Conservation (phyloP, 2,113 vertebrate species). For the Megaceryle maxima region DNA sequence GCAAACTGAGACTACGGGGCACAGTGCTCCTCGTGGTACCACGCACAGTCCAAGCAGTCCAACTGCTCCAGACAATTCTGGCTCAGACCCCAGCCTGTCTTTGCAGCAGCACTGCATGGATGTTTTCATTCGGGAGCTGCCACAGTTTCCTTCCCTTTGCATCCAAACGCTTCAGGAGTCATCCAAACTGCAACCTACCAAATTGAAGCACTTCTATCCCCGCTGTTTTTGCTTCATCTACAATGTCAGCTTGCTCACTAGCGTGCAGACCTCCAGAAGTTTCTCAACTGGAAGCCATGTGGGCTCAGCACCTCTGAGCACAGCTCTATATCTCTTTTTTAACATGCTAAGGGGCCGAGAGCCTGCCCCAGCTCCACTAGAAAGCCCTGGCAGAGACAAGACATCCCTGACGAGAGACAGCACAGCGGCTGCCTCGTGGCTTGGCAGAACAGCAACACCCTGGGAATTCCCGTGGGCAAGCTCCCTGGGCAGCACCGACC, state of each 20-base stretch:
- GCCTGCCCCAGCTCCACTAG: not conserved
- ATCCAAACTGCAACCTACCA: not conserved
- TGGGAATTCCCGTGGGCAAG: not conserved
- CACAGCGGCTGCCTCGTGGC: accelerated
- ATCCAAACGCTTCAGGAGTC: not conserved
- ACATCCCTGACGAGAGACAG: not conserved
- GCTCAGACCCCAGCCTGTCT: not conserved
- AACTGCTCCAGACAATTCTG: too few relatives aligned
- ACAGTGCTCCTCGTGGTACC: not conserved
- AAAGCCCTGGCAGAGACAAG: not conserved
- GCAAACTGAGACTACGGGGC: not conserved
- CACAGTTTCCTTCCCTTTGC: not conserved
- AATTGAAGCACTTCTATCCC: accelerated
- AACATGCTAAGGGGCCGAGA: not conserved
- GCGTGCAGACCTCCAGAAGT: not conserved
- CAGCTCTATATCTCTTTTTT: too few relatives aligned
- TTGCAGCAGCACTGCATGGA: not conserved
- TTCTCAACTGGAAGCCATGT: not conserved
- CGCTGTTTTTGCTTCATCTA: not conserved
- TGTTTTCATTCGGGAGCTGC: not conserved
- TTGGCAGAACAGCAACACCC: not conserved
- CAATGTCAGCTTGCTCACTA: not conserved
- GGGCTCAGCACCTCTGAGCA: not conserved
- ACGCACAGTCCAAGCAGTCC: accelerated
- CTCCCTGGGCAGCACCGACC: not conserved